Evolutionary conservation across 1,140 invertebrate genomes (phyloP).

Genomic region (Chrysopa pallens): DNA sequence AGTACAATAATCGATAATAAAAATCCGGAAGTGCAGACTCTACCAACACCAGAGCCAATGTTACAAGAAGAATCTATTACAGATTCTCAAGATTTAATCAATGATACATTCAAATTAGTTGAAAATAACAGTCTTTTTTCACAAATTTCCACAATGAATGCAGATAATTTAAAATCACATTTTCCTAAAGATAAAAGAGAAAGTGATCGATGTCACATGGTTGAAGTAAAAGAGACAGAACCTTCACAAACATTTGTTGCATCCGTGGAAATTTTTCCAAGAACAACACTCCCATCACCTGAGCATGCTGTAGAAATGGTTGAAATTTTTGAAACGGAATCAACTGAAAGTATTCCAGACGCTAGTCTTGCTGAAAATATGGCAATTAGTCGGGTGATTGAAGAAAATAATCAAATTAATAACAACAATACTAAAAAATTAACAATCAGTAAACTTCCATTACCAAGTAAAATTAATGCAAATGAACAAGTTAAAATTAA

Average conservation of each 20-base stretch:
- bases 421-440: constrained; percentile 4
- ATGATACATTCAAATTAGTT: constrained; percentile 35
- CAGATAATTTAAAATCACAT: constrained; percentile 7
- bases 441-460: neutral
- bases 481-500: constrained; percentile 13
- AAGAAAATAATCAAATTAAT: constrained; percentile 8
- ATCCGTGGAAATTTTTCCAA: constrained; percentile 23
- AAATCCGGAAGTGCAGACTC: no score
- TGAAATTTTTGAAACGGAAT: constrained; percentile 31
- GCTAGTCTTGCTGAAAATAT: constrained; percentile 27
- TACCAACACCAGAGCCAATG: no score
- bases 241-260: constrained; percentile 26
- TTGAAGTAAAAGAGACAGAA: constrained; percentile 36
- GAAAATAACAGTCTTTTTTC: constrained; percentile 51
- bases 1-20: neutral
- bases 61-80: no score
- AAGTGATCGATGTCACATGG: constrained; percentile 25
- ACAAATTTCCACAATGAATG: constrained; percentile 33
- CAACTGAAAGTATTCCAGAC: constrained; percentile 29
- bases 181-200: constrained; percentile 7
- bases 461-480: constrained; percentile 3
- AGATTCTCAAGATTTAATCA: neutral
- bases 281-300: constrained; percentile 12
- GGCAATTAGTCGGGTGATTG: constrained; percentile 5
- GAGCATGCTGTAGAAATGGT: constrained; percentile 26